Percentiles rank a stretch among this genome's conserved stretches.
phyloP scores from a whole-genome alignment of 2,113 vertebrate species.

The Thymallus thymallus region DNA sequence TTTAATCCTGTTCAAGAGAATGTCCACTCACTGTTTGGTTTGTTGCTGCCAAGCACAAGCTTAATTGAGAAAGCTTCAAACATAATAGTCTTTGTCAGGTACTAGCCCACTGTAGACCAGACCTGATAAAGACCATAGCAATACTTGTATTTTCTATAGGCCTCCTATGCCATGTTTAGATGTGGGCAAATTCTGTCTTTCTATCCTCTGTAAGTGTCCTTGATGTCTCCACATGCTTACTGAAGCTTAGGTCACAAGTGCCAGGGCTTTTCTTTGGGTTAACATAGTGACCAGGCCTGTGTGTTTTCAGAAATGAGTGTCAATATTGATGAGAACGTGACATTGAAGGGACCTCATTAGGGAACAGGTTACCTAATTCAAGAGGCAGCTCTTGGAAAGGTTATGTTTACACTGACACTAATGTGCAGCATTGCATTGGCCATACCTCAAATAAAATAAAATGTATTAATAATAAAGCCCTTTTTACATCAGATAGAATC shows the following conservation, averaged over 20 bases:
- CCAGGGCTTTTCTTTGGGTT: not conserved
- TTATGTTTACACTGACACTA: not conserved
- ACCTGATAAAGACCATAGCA: not conserved
- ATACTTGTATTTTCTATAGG: not conserved
- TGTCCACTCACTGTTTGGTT: constrained; percentile 7
- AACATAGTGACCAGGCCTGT: not conserved
- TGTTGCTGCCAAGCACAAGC: not conserved
- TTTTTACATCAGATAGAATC: too few relatives aligned
- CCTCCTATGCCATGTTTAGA: not conserved
- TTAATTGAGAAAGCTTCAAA: not conserved
- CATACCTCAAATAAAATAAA: too few relatives aligned
- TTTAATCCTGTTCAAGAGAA: not conserved
- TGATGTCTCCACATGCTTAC: not conserved
- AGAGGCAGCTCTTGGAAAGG: constrained; percentile 1
- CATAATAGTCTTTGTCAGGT: not conserved
- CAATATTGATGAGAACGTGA: not conserved
- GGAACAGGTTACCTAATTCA: not conserved
- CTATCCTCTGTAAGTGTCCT: not conserved
- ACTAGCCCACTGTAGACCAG: not conserved
- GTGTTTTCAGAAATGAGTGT: not conserved
- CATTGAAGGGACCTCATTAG: not conserved
- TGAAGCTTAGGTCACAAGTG: constrained; percentile 8
- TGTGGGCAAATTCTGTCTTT: not conserved
- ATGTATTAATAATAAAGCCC: too few relatives aligned
- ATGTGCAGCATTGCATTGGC: not conserved